Conservation (phyloP, 2,888 invertebrate species). For the Ormyrus thymus region DNA sequence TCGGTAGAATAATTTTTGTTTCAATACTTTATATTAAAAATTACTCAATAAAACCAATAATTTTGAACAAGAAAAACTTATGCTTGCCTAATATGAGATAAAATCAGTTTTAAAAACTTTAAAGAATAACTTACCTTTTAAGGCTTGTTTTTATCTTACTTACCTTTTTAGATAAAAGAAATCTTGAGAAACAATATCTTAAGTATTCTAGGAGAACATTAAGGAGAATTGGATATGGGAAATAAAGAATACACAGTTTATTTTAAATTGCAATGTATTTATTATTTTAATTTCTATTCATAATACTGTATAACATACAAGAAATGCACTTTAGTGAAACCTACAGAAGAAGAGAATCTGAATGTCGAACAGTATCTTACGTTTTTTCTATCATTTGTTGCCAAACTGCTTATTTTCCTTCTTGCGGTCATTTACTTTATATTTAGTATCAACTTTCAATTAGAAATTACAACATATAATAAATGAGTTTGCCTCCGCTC, state of each 20-base stretch:
- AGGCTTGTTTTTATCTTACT: too few relatives aligned
- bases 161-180: too few relatives aligned
- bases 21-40: too few relatives aligned
- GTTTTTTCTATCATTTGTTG: constrained; percentile 62
- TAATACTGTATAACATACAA: constrained; percentile 94
- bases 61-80: too few relatives aligned
- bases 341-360: constrained; percentile 88
- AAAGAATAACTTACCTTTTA: too few relatives aligned
- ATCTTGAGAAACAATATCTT: too few relatives aligned
- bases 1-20: too few relatives aligned
- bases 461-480: constrained; percentile 60
- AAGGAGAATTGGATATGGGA: too few relatives aligned
- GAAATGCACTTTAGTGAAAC: constrained; percentile 93
- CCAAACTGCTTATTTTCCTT: constrained; percentile 61
- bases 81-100: too few relatives aligned
- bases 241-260: constrained; percentile 32
- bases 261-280: constrained; percentile 70
- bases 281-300: constrained; percentile 78
- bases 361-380: constrained; percentile 72
- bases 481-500: constrained; percentile 64
- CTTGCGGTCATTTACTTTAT: constrained; percentile 60
- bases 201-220: too few relatives aligned
- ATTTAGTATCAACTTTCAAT: constrained; percentile 43
- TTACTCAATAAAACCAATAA: too few relatives aligned
- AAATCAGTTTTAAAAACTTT: too few relatives aligned